These are phyloP conservation scores for Pachliopta kotzebuea DNA, from an alignment of 2,888 invertebrate genomes.

Conservation along the genomic window DNA sequence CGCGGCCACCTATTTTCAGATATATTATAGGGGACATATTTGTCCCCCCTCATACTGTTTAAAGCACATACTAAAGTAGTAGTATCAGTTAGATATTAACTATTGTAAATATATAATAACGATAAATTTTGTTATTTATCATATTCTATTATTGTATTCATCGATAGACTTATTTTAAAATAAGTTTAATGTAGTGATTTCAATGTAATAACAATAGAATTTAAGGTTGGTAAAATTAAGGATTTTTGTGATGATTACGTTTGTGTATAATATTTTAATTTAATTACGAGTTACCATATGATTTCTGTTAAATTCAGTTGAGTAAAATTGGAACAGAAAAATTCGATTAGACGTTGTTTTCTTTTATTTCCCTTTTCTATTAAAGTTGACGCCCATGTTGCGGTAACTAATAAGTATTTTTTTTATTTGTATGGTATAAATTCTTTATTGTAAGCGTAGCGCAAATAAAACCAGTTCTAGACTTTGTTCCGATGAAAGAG, in stretches of 20 bases:
- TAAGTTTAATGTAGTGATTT: constrained; percentile 71
- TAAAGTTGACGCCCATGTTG: constrained; percentile 37
- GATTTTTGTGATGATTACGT: constrained; percentile 68
- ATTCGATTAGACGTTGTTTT: constrained; percentile 73
- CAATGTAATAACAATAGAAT: constrained; percentile 64
- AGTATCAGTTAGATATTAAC: constrained; percentile 63
- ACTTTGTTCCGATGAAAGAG: constrained; percentile 40
- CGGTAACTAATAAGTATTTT: constrained; percentile 36
- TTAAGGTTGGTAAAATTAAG: constrained; percentile 57
- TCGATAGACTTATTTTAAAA: constrained; percentile 73
- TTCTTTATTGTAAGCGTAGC: constrained; percentile 64
- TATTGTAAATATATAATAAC: constrained; percentile 71
- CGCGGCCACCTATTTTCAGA: constrained; percentile 40
- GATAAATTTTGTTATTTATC: constrained; percentile 75
- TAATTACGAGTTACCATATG: constrained; percentile 74
- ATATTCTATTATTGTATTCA: constrained; percentile 71
- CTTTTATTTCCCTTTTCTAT: constrained; percentile 63
- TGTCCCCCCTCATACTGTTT: constrained; percentile 65
- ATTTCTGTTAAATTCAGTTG: constrained; percentile 74
- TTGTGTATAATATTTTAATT: constrained; percentile 74
- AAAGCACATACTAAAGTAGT: constrained; percentile 56
- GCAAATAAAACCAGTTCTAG: constrained; percentile 54
- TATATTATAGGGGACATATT: constrained; percentile 63
- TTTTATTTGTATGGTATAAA: constrained; percentile 38
- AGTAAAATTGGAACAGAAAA: constrained; percentile 74